These are phyloP conservation scores for Colostygia pectinataria DNA, from an alignment of 2,888 invertebrate species.

Conservation along the genomic window DNA sequence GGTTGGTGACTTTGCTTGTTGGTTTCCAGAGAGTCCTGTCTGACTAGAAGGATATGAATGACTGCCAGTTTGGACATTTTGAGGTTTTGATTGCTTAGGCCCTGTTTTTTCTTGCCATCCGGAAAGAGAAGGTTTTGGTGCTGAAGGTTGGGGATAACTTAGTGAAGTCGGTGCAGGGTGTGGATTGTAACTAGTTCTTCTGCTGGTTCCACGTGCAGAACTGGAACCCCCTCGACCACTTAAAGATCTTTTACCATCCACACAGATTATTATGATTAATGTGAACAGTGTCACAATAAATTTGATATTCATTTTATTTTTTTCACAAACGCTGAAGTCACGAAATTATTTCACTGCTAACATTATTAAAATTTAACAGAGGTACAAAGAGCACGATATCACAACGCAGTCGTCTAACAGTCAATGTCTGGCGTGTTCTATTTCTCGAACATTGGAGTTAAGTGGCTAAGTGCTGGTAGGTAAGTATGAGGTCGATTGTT, in stretches of 20 bases:
- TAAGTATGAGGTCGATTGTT: slow-evolving; percentile 52
- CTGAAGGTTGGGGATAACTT: slow-evolving; percentile 64
- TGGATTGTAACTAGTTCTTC: slow-evolving; percentile 58
- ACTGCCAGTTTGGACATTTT: slow-evolving; percentile 34
- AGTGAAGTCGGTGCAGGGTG: slow-evolving; percentile 71
- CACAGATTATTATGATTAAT: slow-evolving; percentile 46
- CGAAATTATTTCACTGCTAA: slow-evolving; percentile 6
- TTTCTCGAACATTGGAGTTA: slow-evolving; percentile 57
- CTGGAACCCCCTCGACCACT: slow-evolving; percentile 63
- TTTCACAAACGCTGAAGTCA: slow-evolving; percentile 13
- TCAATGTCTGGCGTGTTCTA: slow-evolving; percentile 48
- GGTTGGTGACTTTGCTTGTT: slow-evolving; percentile 52
- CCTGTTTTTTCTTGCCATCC: slow-evolving; percentile 72
- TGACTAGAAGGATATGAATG: slow-evolving; percentile 71
- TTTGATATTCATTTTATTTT: slow-evolving; percentile 52
- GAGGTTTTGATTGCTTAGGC: slow-evolving; percentile 53
- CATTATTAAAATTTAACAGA: too few relatives aligned
- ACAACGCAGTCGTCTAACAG: slow-evolving; percentile 45
- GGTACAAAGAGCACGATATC: slow-evolving; percentile 27
- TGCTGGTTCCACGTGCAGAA: slow-evolving; percentile 60
- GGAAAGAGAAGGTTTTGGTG: slow-evolving; percentile 60
- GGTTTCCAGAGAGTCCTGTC: slow-evolving; percentile 63
- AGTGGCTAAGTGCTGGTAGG: slow-evolving; percentile 39
- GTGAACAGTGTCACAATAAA: slow-evolving; percentile 45
- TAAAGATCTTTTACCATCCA: slow-evolving; percentile 62